These are phyloP conservation scores for Fundulus diaphanus DNA, from an alignment of 2,797 vertebrate species.

Conservation along the genomic window DNA sequence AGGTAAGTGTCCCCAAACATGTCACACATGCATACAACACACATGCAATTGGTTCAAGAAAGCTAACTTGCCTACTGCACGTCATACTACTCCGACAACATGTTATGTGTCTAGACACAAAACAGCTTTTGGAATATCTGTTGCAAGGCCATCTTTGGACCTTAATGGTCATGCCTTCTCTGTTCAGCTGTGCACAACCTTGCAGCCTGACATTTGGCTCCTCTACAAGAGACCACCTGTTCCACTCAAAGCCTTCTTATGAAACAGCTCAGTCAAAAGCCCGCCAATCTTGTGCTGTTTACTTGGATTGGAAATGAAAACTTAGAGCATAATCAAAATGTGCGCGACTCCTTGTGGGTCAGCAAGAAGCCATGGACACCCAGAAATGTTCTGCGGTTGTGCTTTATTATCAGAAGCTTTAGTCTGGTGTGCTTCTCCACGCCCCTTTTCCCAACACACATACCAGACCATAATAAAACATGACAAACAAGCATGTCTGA, in stretches of 20 bases:
- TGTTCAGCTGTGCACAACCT: conserved; percentile 62
- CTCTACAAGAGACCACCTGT: conserved; percentile 66
- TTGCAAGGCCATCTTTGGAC: conserved; percentile 68
- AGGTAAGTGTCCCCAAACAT: conserved; percentile 64
- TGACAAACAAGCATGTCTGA: conserved; percentile 28
- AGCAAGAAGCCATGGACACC: conserved; percentile 34
- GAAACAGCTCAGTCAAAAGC: conserved; percentile 50
- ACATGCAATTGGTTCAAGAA: conserved; percentile 13
- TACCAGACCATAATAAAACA: conserved; percentile 54
- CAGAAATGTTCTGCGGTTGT: conserved; percentile 43
- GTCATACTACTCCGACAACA: conserved; percentile 12
- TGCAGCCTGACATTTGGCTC: conserved; percentile 68
- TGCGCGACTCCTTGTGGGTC: conserved; percentile 16
- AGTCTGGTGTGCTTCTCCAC: conserved; percentile 39
- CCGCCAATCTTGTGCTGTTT: conserved; percentile 26
- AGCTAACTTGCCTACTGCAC: not conserved
- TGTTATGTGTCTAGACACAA: conserved; percentile 31
- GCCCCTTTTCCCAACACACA: conserved; percentile 35
- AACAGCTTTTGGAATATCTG: conserved; percentile 64
- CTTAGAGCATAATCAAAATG: conserved; percentile 8
- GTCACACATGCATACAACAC: conserved; percentile 9
- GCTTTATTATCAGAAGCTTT: conserved; percentile 49
- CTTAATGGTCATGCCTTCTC: conserved; percentile 70
- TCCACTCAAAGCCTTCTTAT: conserved; percentile 53
- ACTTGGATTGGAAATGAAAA: conserved; percentile 16